These are phyloP conservation scores for Danio albolineatus DNA, from an alignment of 2,797 vertebrate genomes.

Conservation along the genomic window DNA sequence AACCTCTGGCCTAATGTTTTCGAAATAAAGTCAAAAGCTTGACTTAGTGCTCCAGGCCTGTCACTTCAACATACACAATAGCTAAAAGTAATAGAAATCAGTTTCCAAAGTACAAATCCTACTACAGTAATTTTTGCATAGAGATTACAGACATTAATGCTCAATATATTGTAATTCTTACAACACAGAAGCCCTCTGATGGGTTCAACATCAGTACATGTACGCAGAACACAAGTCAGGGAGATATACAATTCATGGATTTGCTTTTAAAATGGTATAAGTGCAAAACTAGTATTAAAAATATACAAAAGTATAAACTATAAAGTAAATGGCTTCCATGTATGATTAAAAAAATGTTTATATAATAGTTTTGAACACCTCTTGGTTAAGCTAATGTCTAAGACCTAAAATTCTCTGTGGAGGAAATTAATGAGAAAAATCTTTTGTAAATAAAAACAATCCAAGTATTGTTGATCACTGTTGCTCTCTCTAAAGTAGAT, in stretches of 20 bases:
- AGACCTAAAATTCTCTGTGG: not conserved
- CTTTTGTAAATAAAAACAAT: not conserved
- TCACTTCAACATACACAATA: not conserved
- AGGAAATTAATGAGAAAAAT: not conserved
- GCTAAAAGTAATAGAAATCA: not conserved
- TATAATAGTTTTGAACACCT: too few species aligned
- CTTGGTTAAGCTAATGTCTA: not conserved
- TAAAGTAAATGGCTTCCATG: not conserved
- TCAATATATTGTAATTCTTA: not conserved
- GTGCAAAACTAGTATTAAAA: too few species aligned
- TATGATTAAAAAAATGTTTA: too few species aligned
- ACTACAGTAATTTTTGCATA: too few species aligned
- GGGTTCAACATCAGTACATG: not conserved
- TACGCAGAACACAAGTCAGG: not conserved
- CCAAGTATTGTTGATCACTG: not conserved
- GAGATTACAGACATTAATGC: not conserved
- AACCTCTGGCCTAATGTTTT: too few species aligned
- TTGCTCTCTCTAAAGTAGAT: not conserved
- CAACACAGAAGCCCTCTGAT: not conserved
- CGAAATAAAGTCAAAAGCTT: too few species aligned
- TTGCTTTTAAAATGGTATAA: too few species aligned
- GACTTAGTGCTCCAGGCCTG: too few species aligned
- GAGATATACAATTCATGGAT: too few species aligned
- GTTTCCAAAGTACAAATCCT: not conserved
- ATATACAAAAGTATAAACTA: not conserved